Conservation (phyloP, 2,797 vertebrate species). For the Orientallactaga sibirica region DNA sequence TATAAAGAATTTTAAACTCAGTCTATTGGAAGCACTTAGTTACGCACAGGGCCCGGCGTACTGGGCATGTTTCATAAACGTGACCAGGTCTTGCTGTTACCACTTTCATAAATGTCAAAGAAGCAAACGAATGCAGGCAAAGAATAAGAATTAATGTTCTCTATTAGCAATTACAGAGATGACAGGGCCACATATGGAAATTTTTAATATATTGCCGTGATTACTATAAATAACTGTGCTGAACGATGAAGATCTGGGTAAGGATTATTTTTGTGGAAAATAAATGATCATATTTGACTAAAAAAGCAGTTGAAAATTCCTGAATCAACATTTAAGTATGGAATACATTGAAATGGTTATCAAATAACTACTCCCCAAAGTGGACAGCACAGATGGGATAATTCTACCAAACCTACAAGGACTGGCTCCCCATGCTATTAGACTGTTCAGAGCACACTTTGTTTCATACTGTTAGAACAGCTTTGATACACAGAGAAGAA, state of each 20-base stretch:
- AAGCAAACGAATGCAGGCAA: constrained; percentile 19
- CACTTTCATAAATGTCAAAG: constrained; percentile 7
- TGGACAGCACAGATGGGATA: constrained; percentile 62
- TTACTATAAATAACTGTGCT: constrained; percentile 49
- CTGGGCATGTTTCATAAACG: background rate
- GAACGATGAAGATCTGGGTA: constrained; percentile 69
- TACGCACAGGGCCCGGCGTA: background rate
- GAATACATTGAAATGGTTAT: constrained; percentile 76
- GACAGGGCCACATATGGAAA: constrained; percentile 39
- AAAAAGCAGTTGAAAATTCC: constrained; percentile 75
- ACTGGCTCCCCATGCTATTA: constrained; percentile 46
- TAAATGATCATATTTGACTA: constrained; percentile 69
- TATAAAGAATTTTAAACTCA: background rate
- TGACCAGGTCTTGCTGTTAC: background rate
- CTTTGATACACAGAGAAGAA: background rate
- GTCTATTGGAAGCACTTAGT: background rate
- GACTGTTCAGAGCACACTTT: constrained; percentile 38
- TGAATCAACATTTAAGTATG: constrained; percentile 69
- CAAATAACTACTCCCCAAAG: constrained; percentile 74
- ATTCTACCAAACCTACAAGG: constrained; percentile 66
- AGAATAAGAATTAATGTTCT: background rate
- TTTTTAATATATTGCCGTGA: constrained; percentile 43
- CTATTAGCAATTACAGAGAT: constrained; percentile 30
- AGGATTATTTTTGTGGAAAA: constrained; percentile 75
- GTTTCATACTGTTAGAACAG: constrained; percentile 35